Base-by-base conservation (phyloP, 2,797 vertebrate genomes). In the Poeciliopsis paucimaculata region DNA sequence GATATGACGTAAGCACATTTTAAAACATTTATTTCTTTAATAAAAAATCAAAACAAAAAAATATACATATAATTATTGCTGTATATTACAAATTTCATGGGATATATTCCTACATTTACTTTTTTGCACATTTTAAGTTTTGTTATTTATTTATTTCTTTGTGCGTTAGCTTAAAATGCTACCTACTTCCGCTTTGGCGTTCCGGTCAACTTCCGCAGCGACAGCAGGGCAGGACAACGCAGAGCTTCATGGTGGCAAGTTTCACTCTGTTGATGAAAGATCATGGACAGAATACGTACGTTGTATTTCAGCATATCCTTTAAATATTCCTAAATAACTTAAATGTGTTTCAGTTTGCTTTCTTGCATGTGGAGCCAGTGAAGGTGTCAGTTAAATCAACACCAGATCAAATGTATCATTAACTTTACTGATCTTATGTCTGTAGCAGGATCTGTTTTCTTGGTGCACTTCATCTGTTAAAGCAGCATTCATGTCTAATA, bases 281-380 rank as follows among this genome's bases (percentile, higher is more conserved):
- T 83, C 39, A 96, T 96, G 96, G 94, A 96, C 2, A 95, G 91
- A 90, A 94, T 88, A 88, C 90, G 96, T 96, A 86, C 84, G 86
- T 84, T 53, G 1, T 41, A 1, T 2, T 0, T 79, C 41, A 7
- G 1, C 0, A 26, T 1, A 0, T 2, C n/a, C 7, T 4, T 79
- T 43, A 15, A 10, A 16, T 5, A 16, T 71, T n/a, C 3, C 1
- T 11, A 34, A 53, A 9, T 9, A 43, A 31, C 2, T 20, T 7
- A 31, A 12, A 51, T 16, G 1, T 3, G 15, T 46, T 85, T 62
- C 0, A 20, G 46, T 5, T 10, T 7, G 2, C 31, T 34, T 7
- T 1, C n/a, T 34, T 77, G 18, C 55, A 90, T 82, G 66, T 23
- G 11, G 41, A n/a, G 39, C 66, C n/a, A 3, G 11, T 43, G 11